Evolutionary conservation across 1,140 invertebrate species (phyloP).

Genomic region (Hylaeus anthracinus): DNA sequence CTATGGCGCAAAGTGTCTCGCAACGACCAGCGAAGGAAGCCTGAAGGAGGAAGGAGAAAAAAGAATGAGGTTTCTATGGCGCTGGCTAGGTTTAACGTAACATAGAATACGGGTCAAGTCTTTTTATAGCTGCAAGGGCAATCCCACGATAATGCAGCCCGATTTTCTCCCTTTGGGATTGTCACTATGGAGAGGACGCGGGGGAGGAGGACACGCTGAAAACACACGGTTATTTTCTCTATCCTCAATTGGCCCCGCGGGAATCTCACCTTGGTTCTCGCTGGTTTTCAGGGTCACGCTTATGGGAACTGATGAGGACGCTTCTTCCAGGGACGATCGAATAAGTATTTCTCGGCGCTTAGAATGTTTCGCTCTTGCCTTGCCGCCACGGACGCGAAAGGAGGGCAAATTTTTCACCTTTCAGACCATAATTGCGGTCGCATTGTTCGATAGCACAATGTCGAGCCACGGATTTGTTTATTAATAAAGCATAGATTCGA

Average conservation of each 20-base stretch:
- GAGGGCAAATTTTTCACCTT: not conserved
- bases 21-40: constrained; percentile 8
- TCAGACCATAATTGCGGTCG: too few species aligned
- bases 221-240: constrained; percentile 42
- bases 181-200: not conserved
- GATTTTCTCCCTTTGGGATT: constrained; percentile 39
- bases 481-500: too few species aligned
- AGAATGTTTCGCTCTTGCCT: not conserved
- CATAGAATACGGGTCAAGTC: constrained; percentile 41
- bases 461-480: too few species aligned
- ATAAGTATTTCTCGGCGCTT: not conserved
- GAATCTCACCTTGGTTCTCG: constrained; percentile 33
- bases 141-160: constrained; percentile 46
- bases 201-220: constrained; percentile 1
- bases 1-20: not conserved
- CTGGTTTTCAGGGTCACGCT: constrained; percentile 25
- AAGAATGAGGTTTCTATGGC: constrained; percentile 16
- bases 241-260: constrained; percentile 33
- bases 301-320: constrained; percentile 5
- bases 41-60: not conserved
- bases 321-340: not conserved
- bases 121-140: constrained; percentile 51
- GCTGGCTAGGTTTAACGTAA: constrained; percentile 17
- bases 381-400: not conserved
- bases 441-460: not conserved